Evolutionary conservation across 2,113 vertebrate species (phyloP).

Genomic region (Corythornis cristatus): DNA sequence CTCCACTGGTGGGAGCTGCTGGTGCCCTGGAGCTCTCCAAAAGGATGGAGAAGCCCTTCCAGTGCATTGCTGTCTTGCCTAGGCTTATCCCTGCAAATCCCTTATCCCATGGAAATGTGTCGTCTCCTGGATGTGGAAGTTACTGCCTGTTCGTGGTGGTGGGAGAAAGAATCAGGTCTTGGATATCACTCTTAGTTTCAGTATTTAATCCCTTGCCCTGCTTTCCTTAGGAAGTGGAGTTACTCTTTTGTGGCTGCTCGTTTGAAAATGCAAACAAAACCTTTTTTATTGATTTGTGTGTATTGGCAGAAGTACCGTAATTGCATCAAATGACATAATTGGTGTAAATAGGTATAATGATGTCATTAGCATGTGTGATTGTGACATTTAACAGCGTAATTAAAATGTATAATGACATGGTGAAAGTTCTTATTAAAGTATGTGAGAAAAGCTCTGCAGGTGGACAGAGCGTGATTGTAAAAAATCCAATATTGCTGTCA

Average conservation of each 20-base stretch:
- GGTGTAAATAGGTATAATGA: slow-evolving; percentile 78
- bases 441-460: slow-evolving; percentile 63
- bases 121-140: neutral
- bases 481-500: slow-evolving; percentile 62
- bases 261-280: slow-evolving; percentile 69
- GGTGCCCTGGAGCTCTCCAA: neutral
- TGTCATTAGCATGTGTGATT: slow-evolving; percentile 77
- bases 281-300: slow-evolving; percentile 75
- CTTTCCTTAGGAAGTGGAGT: slow-evolving; percentile 8
- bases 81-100: neutral
- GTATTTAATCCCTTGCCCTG: neutral
- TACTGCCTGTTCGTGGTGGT: neutral
- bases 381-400: slow-evolving; percentile 77
- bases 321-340: slow-evolving; percentile 77
- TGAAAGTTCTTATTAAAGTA: slow-evolving; percentile 72
- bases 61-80: fast-evolving
- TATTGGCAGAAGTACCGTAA: slow-evolving; percentile 75
- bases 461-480: slow-evolving; percentile 58
- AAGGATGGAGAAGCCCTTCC: neutral
- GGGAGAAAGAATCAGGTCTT: neutral
- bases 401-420: slow-evolving; percentile 73
- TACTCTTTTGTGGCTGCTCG: slow-evolving; percentile 56
- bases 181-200: neutral
- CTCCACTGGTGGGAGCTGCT: fast-evolving
- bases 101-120: fast-evolving